phyloP scores from a whole-genome alignment of 1,140 invertebrate genomes.

The Drosophila lacertosa region DNA sequence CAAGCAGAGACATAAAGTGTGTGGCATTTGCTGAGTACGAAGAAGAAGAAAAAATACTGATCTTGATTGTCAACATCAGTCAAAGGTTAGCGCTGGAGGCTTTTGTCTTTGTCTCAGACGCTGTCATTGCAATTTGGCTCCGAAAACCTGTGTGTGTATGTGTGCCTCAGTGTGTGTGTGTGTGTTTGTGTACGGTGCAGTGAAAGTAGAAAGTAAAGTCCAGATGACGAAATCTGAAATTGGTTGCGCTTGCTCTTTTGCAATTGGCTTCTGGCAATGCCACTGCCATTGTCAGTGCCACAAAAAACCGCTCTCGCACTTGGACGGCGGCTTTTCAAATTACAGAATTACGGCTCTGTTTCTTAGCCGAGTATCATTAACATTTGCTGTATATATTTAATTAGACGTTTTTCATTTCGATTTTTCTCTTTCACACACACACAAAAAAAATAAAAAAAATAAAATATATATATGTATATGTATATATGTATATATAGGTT shows the following conservation, averaged over 20 bases:
- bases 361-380: neutral
- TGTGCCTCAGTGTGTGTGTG: constrained; percentile 12
- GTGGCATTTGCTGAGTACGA: neutral
- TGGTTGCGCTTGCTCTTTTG: constrained; percentile 7
- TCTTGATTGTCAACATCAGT: constrained; percentile 19
- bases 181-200: constrained; percentile 37
- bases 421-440: too few relatives aligned
- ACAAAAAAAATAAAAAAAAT: too few relatives aligned
- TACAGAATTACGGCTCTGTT: neutral
- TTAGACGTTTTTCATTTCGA: neutral
- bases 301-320: constrained; percentile 1
- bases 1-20: neutral
- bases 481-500: neutral
- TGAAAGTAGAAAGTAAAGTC: constrained; percentile 75
- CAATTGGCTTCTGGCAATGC: neutral
- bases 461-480: too few relatives aligned
- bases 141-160: constrained; percentile 1
- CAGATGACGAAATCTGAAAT: constrained; percentile 54
- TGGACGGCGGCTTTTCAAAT: constrained; percentile 1
- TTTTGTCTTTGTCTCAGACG: constrained; percentile 14
- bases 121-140: constrained; percentile 48
- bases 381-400: neutral
- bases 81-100: constrained; percentile 12
- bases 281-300: constrained; percentile 6
- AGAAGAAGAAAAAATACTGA: neutral